These are phyloP conservation scores for Acridotheres tristis DNA, from an alignment of 2,797 vertebrate genomes.

Conservation along the genomic window DNA sequence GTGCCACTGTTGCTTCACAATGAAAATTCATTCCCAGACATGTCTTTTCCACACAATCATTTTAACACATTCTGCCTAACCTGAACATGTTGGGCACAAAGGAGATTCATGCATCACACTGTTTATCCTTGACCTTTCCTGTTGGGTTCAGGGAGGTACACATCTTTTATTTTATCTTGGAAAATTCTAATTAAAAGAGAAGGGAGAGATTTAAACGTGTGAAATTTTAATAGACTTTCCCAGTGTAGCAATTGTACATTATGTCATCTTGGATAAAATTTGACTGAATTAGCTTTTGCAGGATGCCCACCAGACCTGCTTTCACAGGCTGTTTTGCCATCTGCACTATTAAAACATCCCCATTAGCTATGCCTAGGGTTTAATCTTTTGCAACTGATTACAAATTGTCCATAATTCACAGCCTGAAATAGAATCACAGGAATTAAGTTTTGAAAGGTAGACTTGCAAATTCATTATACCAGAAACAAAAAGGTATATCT, in stretches of 20 bases:
- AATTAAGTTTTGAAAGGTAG: conserved; percentile 34
- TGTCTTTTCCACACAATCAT: conserved; percentile 31
- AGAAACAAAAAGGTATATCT: not conserved
- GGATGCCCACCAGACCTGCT: conserved; percentile 65
- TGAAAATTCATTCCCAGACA: conserved; percentile 52
- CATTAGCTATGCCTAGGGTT: conserved; percentile 53
- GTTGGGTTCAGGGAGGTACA: not conserved
- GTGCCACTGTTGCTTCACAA: conserved; percentile 48
- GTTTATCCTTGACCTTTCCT: conserved; percentile 26
- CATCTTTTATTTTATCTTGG: not conserved
- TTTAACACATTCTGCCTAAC: conserved; percentile 40
- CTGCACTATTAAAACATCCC: conserved; percentile 70
- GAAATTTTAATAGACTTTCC: conserved; percentile 50
- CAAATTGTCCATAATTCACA: conserved; percentile 48
- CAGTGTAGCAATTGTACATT: conserved; percentile 5
- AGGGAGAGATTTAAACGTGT: conserved; percentile 39
- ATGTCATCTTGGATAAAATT: conserved; percentile 63
- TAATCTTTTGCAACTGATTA: conserved; percentile 70
- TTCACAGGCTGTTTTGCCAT: conserved; percentile 73
- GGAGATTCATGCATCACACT: not conserved
- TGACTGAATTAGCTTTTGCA: conserved; percentile 60
- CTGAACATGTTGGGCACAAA: conserved; percentile 9
- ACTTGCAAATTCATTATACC: not conserved
- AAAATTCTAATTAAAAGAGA: conserved; percentile 53
- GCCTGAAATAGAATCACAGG: conserved; percentile 51